Evolutionary conservation across 2,113 vertebrate species (phyloP).

Genomic region (Phoxinus phoxinus): DNA sequence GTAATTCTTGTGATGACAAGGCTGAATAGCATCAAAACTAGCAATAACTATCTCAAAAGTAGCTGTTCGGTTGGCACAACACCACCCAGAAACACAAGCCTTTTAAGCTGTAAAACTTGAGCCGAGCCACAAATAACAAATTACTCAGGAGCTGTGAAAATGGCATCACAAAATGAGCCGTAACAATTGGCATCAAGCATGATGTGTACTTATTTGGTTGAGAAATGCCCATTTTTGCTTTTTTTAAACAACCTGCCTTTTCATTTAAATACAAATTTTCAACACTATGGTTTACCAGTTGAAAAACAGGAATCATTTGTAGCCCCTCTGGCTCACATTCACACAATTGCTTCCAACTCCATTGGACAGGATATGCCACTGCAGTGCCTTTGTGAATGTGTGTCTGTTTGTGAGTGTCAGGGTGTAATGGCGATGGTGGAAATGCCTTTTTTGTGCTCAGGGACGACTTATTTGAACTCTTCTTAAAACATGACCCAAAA

Average conservation of each 20-base stretch:
- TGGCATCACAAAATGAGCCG: no score
- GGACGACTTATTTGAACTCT: not conserved
- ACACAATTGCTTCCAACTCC: conserved; percentile 4
- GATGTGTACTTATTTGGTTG: not conserved
- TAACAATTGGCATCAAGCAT: not conserved
- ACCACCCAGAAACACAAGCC: no score
- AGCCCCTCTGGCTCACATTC: not conserved
- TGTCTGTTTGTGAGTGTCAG: not conserved
- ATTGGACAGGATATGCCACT: not conserved
- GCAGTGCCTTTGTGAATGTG: not conserved
- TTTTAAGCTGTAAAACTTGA: no score
- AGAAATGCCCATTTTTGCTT: not conserved
- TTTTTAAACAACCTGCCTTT: not conserved
- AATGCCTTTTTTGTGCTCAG: not conserved
- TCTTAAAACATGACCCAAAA: conserved; percentile 12
- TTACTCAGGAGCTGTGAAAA: no score
- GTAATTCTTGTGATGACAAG: not conserved
- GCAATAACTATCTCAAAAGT: no score
- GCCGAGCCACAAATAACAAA: no score
- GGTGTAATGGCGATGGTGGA: not conserved
- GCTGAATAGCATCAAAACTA: no score
- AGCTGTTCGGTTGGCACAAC: no score
- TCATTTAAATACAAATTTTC: not conserved
- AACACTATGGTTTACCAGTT: not conserved
- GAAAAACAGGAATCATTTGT: not conserved